These are phyloP conservation scores for Callaeas wilsoni DNA, from an alignment of 2,113 vertebrate genomes.

Conservation along the genomic window DNA sequence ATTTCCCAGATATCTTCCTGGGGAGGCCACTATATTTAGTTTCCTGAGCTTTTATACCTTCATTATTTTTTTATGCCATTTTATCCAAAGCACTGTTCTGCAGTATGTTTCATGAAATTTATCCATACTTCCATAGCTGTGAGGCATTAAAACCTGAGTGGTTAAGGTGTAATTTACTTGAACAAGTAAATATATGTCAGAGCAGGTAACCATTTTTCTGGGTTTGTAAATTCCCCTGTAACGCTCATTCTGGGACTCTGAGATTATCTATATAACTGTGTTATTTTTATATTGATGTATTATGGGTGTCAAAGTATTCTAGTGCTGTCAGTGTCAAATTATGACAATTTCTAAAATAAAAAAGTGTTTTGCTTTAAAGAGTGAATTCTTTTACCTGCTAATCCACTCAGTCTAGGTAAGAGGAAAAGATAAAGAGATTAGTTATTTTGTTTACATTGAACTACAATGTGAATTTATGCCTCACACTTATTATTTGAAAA, in stretches of 20 bases:
- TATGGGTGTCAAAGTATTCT: background rate
- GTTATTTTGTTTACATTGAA: background rate
- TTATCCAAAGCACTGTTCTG: background rate
- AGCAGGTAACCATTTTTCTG: background rate
- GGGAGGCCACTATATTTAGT: background rate
- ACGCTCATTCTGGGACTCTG: background rate
- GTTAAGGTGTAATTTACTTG: background rate
- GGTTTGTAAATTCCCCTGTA: background rate
- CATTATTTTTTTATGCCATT: background rate
- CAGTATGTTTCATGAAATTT: background rate
- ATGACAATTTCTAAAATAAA: background rate
- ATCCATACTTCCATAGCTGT: background rate
- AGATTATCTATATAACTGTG: background rate
- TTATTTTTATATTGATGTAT: background rate
- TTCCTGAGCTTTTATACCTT: background rate
- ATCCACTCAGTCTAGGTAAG: background rate
- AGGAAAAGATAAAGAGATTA: background rate
- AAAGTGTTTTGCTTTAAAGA: background rate
- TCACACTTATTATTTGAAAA: background rate
- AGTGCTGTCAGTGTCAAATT: background rate
- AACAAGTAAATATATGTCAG: background rate
- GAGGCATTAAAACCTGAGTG: background rate
- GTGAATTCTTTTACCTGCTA: background rate
- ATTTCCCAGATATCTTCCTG: background rate
- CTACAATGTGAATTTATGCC: background rate